Base-by-base conservation (phyloP, 1,140 invertebrate species). In the Camponotus floridanus region DNA sequence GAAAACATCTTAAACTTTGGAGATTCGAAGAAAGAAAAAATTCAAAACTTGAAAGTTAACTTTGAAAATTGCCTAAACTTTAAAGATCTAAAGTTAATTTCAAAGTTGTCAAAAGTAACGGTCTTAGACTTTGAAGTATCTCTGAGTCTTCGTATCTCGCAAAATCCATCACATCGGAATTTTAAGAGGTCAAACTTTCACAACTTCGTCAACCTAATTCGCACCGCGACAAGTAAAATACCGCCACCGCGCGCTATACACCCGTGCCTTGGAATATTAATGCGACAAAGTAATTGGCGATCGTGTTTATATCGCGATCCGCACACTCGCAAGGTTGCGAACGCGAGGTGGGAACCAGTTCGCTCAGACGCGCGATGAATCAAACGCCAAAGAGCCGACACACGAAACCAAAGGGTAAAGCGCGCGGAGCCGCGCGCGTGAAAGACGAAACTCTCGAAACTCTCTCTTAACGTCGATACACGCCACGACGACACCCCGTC, bases 401-500 rank as follows among this genome's bases (percentile, higher is more conserved):
- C 33, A 45, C 8, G 31, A 68, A 57, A 51, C 15, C 39, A 15
- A 26, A 26, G 62, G 62, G 51, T 70, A 71, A 57, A 57, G 36
- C n/a, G 67, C 21, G 74, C 39, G 13, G 5, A 31, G 13, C 18
- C 18, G 26, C 64, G 64, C 36, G 55, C 71, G 73, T 76, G 88
- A 65, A 86, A 86, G 86, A 86, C 76, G 68, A 88, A 89, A 68
- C 57, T 78, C 79, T 86, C 68, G 74, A 57, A 76, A 65, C 59
- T 88, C 85, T 86, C 81, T 85, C 79, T 51, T 51, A 51, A 57
- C 83, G 86, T 89, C 87, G 88, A 89, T 83, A 78, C 45, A 33
- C 85, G 31, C 33, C 65, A 51, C 70, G 84, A 78, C 84, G 64
- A 67, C 61, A 85, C 76, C 45, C 31, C 26, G 55, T 61, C 57